Evolutionary conservation across 64 coral and sea anemone species (phyloP).

Genomic region (Anthopleura sola): DNA sequence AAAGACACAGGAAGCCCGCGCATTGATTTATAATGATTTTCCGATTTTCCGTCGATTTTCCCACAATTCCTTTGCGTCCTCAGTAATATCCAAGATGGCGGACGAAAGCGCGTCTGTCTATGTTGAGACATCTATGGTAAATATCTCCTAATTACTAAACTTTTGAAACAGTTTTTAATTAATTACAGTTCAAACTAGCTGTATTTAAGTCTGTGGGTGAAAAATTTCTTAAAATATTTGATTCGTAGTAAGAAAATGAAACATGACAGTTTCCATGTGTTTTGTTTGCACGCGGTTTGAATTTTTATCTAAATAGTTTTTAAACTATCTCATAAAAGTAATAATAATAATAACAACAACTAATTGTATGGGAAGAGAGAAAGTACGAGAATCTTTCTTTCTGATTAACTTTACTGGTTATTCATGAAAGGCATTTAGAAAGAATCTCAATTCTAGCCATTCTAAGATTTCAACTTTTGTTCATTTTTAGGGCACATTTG

Average conservation of each 20-base stretch:
- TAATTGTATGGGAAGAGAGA: too few relatives aligned
- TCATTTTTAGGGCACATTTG: constrained; percentile 68
- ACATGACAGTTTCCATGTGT: background rate
- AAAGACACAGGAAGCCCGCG: background rate
- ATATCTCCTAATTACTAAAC: background rate
- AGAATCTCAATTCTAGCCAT: background rate
- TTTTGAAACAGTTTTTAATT: too few relatives aligned
- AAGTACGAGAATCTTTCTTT: too few relatives aligned
- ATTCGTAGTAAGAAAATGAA: too few relatives aligned
- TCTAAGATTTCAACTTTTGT: background rate
- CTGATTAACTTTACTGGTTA: too few relatives aligned
- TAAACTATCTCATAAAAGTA: background rate
- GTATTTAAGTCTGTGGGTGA: too few relatives aligned
- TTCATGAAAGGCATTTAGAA: too few relatives aligned
- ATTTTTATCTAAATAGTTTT: background rate
- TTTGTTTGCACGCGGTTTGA: background rate
- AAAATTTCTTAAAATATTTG: too few relatives aligned
- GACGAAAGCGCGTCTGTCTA: constrained; percentile 21
- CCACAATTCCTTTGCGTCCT: constrained; percentile 37
- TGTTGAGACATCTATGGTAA: constrained; percentile 85
- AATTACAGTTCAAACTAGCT: too few relatives aligned
- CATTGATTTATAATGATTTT: background rate
- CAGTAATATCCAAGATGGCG: constrained; percentile 60
- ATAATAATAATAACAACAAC: too few relatives aligned
- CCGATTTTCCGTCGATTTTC: too few relatives aligned